Conservation (phyloP, 2,113 vertebrate genomes). For the Alces alces region DNA sequence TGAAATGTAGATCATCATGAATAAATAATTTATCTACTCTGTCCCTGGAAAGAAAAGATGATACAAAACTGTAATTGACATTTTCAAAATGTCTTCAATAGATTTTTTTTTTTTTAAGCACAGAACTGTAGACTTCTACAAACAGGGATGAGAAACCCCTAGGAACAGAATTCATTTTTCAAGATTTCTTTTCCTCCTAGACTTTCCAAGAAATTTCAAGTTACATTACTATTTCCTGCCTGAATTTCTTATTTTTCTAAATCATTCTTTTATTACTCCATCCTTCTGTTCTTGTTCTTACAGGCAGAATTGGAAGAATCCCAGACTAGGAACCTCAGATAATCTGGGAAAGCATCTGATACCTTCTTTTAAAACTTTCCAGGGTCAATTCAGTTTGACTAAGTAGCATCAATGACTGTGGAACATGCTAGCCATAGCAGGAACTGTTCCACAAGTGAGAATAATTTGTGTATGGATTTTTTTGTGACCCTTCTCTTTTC, state of each 20-base stretch:
- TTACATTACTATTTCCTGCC: background rate
- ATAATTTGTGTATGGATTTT: background rate
- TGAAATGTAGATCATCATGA: background rate
- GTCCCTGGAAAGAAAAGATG: background rate
- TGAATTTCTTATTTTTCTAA: background rate
- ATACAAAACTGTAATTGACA: background rate
- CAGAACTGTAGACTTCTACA: background rate
- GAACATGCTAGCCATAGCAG: background rate
- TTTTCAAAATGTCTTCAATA: background rate
- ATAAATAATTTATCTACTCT: background rate
- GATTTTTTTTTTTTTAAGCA: background rate
- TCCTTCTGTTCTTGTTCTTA: background rate
- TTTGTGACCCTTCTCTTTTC: background rate
- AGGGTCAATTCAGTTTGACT: background rate
- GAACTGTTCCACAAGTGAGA: background rate
- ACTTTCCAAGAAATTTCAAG: background rate
- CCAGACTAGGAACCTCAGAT: background rate
- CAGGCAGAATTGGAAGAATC: background rate
- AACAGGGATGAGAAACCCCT: background rate
- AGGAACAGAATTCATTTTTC: background rate
- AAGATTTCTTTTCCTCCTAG: background rate
- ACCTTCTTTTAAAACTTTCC: background rate
- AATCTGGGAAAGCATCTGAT: background rate
- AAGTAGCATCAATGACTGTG: background rate
- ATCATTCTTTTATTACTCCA: background rate